phyloP scores from a whole-genome alignment of 2,797 vertebrate genomes.

The Esox masquinongy region DNA sequence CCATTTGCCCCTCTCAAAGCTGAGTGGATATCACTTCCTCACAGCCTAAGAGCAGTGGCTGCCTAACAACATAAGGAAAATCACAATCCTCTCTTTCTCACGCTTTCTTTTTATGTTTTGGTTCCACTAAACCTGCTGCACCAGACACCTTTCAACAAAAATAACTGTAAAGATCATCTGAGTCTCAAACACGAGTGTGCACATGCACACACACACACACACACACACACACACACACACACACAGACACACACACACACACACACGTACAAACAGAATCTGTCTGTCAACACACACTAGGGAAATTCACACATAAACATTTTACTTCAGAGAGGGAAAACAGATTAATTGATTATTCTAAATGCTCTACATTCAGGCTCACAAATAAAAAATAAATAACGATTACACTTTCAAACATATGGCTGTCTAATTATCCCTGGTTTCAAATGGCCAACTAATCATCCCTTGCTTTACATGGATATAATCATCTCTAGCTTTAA shows the following conservation, averaged over 20 bases:
- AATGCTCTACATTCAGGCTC: not conserved
- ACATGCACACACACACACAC: no score
- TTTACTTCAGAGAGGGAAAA: conserved; percentile 5
- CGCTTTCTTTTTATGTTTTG: not conserved
- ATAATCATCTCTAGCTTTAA: no score
- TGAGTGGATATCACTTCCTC: conserved; percentile 38
- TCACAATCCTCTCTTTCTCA: not conserved
- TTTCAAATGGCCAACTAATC: not conserved
- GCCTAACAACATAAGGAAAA: conserved; percentile 5
- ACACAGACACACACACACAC: not conserved
- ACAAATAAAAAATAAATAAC: not conserved
- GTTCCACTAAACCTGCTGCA: not conserved
- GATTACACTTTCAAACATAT: not conserved
- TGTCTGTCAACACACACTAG: not conserved
- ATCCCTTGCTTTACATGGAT: not conserved
- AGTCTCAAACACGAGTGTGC: no score
- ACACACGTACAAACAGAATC: not conserved
- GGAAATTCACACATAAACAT: not conserved
- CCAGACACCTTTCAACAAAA: conserved; percentile 23
- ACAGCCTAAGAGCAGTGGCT: not conserved
- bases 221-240: no score
- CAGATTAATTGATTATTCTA: not conserved
- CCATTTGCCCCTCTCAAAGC: conserved; percentile 29
- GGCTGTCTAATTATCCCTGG: not conserved
- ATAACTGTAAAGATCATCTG: no score